Evolutionary conservation across 2,797 vertebrate genomes (phyloP), one percentile per base, ranked within the genome.

Genomic region (Anomalospiza imberbis): DNA sequence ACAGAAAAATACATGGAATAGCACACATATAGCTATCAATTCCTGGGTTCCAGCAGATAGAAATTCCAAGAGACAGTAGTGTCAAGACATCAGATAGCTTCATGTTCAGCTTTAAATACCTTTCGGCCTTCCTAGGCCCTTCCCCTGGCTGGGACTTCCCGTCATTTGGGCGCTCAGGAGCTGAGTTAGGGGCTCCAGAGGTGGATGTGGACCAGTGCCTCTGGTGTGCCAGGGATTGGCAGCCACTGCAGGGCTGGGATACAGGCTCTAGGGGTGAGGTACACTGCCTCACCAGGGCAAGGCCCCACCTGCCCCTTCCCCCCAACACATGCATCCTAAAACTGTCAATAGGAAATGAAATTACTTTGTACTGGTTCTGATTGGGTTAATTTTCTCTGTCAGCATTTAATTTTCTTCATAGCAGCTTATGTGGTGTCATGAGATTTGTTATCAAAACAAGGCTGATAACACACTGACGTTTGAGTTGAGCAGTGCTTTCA

Each of bases 251-350:
- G 17, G 38, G 32, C 28, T 53, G 38, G n/a, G 19, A 61, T 20
- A 24, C 15, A 29, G 28, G 29, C 19, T n/a, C 29, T 7, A 24
- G 48, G 22, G 9, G 2, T 53, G 29, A 4, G 3, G 1, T 40
- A 26, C 38, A 28, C 22, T 25, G 29, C 7, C 17, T 45, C 0
- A 0, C 24, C 38, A 29, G 29, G n/a, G 29, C 15, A 45, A 17
- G 24, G 17, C 8, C 6, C 2, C 0, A 28, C 13, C 6, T 61
- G 8, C 20, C 29, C 47, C 25, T 40, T 77, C 7, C 25, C 11
- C 13, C 14, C 9, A 12, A 31, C 20, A 55, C 5, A 15, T 4
- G 11, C 5, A 40, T 19, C 29, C 20, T 13, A 47, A 80, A 83
- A 61, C 6, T 13, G 3, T 28, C 53, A 34, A 4, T 1, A 61